phyloP scores from a whole-genome alignment of 2,888 invertebrate species.

The Tetropium fuscum region DNA sequence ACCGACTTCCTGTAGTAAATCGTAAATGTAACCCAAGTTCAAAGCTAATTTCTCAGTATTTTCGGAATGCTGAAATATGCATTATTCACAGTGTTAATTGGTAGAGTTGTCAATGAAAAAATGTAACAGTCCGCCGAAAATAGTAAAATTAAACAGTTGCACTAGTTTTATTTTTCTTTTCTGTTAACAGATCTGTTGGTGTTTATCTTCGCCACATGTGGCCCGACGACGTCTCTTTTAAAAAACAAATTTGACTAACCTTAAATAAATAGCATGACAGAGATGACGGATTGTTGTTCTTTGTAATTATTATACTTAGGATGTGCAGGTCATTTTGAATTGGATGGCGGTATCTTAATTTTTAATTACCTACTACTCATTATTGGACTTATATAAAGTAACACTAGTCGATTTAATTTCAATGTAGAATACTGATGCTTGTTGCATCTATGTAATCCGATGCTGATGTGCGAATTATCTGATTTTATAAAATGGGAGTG shows the following conservation, averaged over 20 bases:
- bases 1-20: slow-evolving; percentile 8
- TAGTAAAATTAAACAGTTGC: slow-evolving; percentile 47
- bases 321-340: neutral
- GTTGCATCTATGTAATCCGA: no score
- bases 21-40: neutral
- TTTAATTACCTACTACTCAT: no score
- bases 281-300: slow-evolving; percentile 20
- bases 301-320: neutral
- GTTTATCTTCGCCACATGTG: slow-evolving; percentile 45
- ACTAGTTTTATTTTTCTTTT: slow-evolving; percentile 48
- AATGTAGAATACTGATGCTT: no score
- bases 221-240: slow-evolving; percentile 24
- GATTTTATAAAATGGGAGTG: no score
- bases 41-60: slow-evolving; percentile 10
- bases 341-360: no score
- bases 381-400: no score
- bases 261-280: slow-evolving; percentile 28
- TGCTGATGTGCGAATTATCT: no score
- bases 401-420: no score
- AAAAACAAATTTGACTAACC: slow-evolving; percentile 32
- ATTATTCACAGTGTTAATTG: slow-evolving; percentile 30
- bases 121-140: slow-evolving; percentile 44
- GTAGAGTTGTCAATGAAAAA: slow-evolving; percentile 26
- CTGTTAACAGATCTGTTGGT: slow-evolving; percentile 45
- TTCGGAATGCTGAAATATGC: slow-evolving; percentile 16